phyloP scores from a whole-genome alignment of 2,113 vertebrate species.

The Lycaon pictus region DNA sequence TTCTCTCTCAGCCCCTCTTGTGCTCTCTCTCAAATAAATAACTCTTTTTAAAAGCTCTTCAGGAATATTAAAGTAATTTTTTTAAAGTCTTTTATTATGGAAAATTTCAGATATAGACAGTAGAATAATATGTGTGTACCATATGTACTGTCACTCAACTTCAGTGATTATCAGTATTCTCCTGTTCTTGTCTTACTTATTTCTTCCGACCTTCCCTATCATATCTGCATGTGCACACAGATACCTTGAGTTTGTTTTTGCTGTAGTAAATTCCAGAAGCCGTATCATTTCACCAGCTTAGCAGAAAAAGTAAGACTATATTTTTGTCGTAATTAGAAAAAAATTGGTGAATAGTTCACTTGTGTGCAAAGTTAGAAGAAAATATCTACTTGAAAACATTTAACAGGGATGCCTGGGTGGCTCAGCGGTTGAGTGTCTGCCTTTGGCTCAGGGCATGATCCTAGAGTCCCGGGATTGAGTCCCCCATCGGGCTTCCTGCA shows the following conservation, averaged over 20 bases:
- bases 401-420: neutral
- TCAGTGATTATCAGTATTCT: neutral
- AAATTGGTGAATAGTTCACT: neutral
- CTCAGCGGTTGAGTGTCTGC: too few species aligned
- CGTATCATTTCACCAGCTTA: neutral
- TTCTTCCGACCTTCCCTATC: neutral
- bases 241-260: neutral
- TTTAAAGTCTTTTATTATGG: neutral
- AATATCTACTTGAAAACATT: neutral
- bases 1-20: neutral
- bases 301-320: neutral
- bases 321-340: neutral
- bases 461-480: too few species aligned
- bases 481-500: too few species aligned
- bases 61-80: constrained; percentile 32
- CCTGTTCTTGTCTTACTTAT: neutral
- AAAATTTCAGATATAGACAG: constrained; percentile 27
- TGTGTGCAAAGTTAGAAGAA: neutral
- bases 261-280: constrained; percentile 10
- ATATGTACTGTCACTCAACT: neutral
- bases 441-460: too few species aligned
- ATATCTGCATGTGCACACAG: too few species aligned
- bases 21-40: neutral
- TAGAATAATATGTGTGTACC: neutral
- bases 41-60: neutral